Evolutionary conservation across 2,797 vertebrate species (phyloP).

Genomic region (Astyanax mexicanus): DNA sequence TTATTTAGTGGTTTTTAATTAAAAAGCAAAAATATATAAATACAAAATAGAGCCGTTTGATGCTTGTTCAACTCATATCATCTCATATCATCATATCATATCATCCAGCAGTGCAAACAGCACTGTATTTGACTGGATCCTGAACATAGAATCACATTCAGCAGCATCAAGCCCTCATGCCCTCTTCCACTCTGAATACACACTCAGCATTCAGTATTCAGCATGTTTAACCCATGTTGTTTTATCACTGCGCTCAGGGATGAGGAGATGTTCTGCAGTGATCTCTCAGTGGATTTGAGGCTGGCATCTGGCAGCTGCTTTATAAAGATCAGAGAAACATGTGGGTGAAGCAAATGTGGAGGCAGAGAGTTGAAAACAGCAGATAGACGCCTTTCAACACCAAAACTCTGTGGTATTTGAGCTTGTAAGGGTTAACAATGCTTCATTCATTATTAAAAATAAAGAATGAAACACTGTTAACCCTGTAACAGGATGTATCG

Average conservation of each 20-base stretch:
- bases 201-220: background rate
- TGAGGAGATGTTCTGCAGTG: slow-evolving; percentile 41
- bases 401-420: background rate
- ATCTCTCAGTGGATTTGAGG: slow-evolving; percentile 31
- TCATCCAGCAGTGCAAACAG: too few species aligned
- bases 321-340: slow-evolving; percentile 44
- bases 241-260: slow-evolving; percentile 34
- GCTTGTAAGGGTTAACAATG: too few species aligned
- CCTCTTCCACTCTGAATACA: background rate
- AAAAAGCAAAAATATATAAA: too few species aligned
- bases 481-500: too few species aligned
- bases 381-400: slow-evolving; percentile 3
- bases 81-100: too few species aligned
- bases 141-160: background rate
- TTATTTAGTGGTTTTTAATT: too few species aligned
- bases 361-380: slow-evolving; percentile 41
- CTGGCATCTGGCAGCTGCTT: slow-evolving; percentile 47
- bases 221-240: slow-evolving; percentile 10
- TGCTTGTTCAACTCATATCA: too few species aligned
- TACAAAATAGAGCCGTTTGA: too few species aligned
- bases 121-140: too few species aligned
- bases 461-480: too few species aligned
- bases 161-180: background rate
- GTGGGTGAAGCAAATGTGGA: slow-evolving; percentile 34
- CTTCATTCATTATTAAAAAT: too few species aligned